A percentile compares a stretch with the other conserved stretches of the same genome.
phyloP scores from a whole-genome alignment of 1,140 invertebrate genomes.

The Ips nitidus region DNA sequence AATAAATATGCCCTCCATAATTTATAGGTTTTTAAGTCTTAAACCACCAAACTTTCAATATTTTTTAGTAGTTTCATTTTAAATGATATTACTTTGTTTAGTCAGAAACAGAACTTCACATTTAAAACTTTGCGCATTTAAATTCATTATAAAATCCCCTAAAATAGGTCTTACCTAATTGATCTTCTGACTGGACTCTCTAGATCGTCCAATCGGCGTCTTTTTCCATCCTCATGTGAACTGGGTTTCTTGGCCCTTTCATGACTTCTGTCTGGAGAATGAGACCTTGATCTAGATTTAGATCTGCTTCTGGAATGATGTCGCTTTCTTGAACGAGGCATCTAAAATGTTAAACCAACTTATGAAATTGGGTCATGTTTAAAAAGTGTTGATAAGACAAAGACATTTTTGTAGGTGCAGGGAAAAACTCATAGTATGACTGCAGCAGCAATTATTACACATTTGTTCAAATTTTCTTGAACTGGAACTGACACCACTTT shows the following conservation, averaged over 20 bases:
- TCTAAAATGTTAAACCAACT: slow-evolving; percentile 58
- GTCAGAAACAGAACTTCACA: background rate
- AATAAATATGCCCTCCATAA: too few species aligned
- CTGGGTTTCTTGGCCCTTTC: slow-evolving; percentile 35
- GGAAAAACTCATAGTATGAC: too few species aligned
- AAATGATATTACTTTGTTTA: background rate
- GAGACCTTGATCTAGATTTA: slow-evolving; percentile 58
- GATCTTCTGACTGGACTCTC: slow-evolving; percentile 59
- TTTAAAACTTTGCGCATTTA: background rate
- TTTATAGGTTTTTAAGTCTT: too few species aligned
- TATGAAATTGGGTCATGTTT: background rate
- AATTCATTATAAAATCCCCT: too few species aligned
- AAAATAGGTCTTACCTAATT: slow-evolving; percentile 55
- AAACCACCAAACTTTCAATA: too few species aligned
- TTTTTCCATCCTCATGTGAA: slow-evolving; percentile 53
- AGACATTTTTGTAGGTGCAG: background rate
- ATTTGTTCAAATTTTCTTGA: background rate
- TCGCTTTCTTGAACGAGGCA: slow-evolving; percentile 76
- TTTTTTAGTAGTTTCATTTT: too few species aligned
- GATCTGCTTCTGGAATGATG: slow-evolving; percentile 63
- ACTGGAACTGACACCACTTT: too few species aligned
- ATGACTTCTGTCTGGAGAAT: slow-evolving; percentile 50
- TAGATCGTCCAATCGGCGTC: slow-evolving; percentile 60
- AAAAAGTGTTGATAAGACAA: background rate
- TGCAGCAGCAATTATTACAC: background rate